phyloP scores from a whole-genome alignment of 2,888 invertebrate genomes.

The Habroteleia sp. region DNA sequence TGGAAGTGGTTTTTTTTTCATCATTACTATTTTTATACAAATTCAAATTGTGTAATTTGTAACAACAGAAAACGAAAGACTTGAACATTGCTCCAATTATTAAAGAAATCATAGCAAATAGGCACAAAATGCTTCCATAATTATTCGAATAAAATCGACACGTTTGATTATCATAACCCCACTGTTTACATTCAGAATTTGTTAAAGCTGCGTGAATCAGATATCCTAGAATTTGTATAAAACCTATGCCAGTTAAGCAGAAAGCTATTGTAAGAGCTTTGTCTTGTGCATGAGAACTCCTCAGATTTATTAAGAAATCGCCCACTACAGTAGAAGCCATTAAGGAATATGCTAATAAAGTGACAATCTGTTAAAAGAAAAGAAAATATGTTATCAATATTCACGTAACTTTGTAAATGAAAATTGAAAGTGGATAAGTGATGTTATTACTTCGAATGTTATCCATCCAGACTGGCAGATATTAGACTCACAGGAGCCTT shows the following conservation, averaged over 20 bases:
- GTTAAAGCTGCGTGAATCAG: conserved; percentile 84
- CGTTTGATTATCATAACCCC: conserved; percentile 78
- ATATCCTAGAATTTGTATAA: conserved; percentile 85
- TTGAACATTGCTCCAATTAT: conserved; percentile 81
- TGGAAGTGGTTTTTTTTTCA: too few relatives aligned
- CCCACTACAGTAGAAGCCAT: conserved; percentile 81
- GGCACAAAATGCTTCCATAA: conserved; percentile 82
- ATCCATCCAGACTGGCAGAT: conserved; percentile 82
- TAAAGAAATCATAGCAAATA: conserved; percentile 81
- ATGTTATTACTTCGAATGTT: conserved; percentile 77
- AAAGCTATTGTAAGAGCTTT: conserved; percentile 85
- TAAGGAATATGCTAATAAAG: conserved; percentile 79
- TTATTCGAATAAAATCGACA: conserved; percentile 82
- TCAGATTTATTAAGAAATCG: conserved; percentile 82
- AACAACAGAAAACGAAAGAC: conserved; percentile 80
- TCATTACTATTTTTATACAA: too few relatives aligned
- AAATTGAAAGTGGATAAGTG: background rate
- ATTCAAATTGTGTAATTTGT: too few relatives aligned
- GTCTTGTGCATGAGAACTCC: conserved; percentile 84
- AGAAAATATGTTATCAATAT: background rate
- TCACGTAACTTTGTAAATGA: background rate
- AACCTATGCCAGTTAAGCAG: too few relatives aligned
- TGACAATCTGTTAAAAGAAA: conserved; percentile 76
- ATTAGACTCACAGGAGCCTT: conserved; percentile 83
- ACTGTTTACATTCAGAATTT: conserved; percentile 81